Percentiles rank a stretch among this genome's conserved stretches.
These are phyloP conservation scores for Tragelaphus imberbis DNA, from an alignment of 2,113 vertebrate species.

Conservation along the genomic window DNA sequence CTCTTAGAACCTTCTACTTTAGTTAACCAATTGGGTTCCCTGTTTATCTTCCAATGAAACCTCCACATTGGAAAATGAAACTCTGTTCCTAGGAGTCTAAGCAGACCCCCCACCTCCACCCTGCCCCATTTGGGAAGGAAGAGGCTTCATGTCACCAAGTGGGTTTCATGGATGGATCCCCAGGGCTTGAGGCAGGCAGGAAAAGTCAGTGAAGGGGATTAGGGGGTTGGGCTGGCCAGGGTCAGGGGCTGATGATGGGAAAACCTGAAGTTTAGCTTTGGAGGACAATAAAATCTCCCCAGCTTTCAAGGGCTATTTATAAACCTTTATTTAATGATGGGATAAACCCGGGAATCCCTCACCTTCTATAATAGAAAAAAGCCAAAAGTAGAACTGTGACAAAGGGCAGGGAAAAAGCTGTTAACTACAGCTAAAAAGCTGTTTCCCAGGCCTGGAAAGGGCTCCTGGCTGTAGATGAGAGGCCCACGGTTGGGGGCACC, in stretches of 20 bases:
- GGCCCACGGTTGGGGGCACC: accelerated
- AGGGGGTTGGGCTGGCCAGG: accelerated
- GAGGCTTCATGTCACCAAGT: accelerated
- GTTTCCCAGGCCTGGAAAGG: neutral
- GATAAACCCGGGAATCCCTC: neutral
- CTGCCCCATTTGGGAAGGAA: neutral
- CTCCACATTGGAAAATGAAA: neutral
- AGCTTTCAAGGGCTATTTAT: accelerated
- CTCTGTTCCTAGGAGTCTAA: neutral
- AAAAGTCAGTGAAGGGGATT: accelerated
- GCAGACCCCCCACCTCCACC: accelerated
- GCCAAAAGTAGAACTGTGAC: neutral
- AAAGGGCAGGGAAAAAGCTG: accelerated
- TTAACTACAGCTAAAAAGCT: no score
- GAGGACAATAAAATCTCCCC: accelerated
- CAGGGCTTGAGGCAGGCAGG: neutral
- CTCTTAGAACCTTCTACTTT: neutral
- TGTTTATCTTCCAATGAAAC: neutral
- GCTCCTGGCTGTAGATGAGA: accelerated
- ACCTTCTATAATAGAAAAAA: accelerated
- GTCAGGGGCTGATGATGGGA: accelerated
- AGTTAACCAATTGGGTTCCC: neutral
- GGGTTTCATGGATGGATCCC: neutral
- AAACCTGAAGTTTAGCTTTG: neutral
- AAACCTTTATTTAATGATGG: no score